A percentile compares a stretch with the other conserved stretches of the same genome.
These are phyloP conservation scores for Tachysurus fulvidraco DNA, from an alignment of 2,113 vertebrate genomes.

Conservation along the genomic window DNA sequence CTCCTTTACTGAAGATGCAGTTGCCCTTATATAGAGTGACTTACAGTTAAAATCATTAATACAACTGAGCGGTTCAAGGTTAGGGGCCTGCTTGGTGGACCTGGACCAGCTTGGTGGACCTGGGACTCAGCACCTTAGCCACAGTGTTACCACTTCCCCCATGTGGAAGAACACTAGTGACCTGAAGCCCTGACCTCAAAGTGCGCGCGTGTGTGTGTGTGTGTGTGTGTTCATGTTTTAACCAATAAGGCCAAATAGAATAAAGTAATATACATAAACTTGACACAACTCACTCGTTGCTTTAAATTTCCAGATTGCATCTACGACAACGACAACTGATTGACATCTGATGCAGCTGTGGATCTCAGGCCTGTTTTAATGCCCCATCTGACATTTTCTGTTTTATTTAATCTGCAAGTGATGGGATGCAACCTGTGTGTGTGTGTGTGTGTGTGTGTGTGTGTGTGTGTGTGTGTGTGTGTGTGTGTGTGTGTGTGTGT, in stretches of 20 bases:
- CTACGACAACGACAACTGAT: conserved; percentile 35
- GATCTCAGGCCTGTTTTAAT: background rate
- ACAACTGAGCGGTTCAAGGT: no score
- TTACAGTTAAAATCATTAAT: no score
- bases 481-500: background rate
- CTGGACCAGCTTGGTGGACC: no score
- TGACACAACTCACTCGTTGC: background rate
- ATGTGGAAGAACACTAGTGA: no score
- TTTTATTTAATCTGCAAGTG: conserved; percentile 34
- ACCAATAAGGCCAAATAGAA: background rate
- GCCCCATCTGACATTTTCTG: conserved; percentile 7
- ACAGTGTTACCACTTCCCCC: no score
- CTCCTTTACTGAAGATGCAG: background rate
- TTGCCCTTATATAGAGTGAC: no score
- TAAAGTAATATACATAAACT: background rate
- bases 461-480: no score
- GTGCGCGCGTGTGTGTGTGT: background rate
- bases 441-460: no score
- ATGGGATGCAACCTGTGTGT: background rate
- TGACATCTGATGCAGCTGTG: background rate
- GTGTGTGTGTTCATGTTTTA: background rate
- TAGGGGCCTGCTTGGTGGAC: no score
- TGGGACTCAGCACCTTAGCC: no score
- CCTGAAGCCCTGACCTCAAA: no score
- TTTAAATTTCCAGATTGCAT: conserved; percentile 3